Percentiles rank a stretch among this genome's conserved stretches.
Evolutionary conservation across 1,140 invertebrate genomes (phyloP).

Genomic region (Caenorhabditis brenneri): DNA sequence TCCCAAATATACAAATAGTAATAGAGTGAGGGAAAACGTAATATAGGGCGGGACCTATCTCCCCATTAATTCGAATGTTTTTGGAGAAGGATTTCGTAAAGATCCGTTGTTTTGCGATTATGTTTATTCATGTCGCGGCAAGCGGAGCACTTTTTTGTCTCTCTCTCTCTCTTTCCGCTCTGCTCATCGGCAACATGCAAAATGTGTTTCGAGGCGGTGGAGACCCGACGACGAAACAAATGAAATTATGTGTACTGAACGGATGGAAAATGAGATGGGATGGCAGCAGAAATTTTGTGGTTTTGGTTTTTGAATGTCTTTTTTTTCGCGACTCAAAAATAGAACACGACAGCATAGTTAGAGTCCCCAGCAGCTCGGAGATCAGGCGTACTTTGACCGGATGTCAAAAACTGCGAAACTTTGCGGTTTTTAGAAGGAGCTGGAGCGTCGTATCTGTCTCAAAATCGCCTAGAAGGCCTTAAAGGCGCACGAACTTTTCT

Average conservation of each 20-base stretch:
- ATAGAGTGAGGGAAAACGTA: neutral
- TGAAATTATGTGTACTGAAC: slow-evolving; percentile 20
- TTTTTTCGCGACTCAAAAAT: neutral
- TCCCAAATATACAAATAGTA: slow-evolving; percentile 14
- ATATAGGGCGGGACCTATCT: neutral
- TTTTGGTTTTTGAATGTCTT: neutral
- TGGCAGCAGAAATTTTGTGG: neutral
- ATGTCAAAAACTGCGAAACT: too few relatives aligned
- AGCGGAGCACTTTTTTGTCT: neutral
- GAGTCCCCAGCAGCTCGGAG: too few relatives aligned
- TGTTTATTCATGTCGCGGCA: neutral
- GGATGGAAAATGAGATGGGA: neutral
- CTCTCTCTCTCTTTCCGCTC: too few relatives aligned
- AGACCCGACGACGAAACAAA: neutral
- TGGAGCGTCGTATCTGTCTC: too few relatives aligned
- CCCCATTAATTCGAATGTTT: neutral
- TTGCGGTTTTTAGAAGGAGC: too few relatives aligned
- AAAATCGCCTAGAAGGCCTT: too few relatives aligned
- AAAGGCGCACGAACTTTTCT: too few relatives aligned
- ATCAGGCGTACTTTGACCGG: too few relatives aligned
- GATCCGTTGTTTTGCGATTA: neutral
- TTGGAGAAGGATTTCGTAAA: neutral
- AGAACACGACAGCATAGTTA: too few relatives aligned
- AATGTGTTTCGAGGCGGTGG: slow-evolving; percentile 2
- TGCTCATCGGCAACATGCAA: slow-evolving; percentile 4